phyloP scores from a whole-genome alignment of 1,140 invertebrate genomes.

The Sesamia nonagrioides region DNA sequence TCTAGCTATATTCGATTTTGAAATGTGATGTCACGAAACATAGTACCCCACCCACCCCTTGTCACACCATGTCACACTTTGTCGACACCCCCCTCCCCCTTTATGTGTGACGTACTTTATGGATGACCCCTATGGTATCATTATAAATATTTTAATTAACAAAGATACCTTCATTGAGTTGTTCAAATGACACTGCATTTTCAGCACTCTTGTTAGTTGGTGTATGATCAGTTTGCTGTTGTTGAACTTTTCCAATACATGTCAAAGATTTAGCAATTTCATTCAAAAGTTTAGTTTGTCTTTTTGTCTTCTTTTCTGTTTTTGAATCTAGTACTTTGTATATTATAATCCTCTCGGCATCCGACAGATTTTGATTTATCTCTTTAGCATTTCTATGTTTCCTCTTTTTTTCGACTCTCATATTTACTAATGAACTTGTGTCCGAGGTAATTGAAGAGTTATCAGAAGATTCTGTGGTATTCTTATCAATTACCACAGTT shows the following conservation, averaged over 20 bases:
- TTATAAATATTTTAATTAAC: not conserved
- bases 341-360: conserved; percentile 79
- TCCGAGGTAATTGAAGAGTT: conserved; percentile 62
- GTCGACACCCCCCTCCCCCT: no score
- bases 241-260: conserved; percentile 35
- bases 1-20: no score
- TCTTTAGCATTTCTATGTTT: conserved; percentile 39
- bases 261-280: conserved; percentile 52
- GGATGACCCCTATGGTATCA: no score
- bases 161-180: conserved; percentile 66
- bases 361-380: conserved; percentile 57
- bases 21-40: no score
- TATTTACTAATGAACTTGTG: conserved; percentile 67
- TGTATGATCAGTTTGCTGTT: conserved; percentile 15
- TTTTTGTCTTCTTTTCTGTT: conserved; percentile 61
- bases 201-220: conserved; percentile 24
- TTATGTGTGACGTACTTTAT: no score
- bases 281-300: conserved; percentile 53
- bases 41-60: no score
- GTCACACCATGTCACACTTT: no score
- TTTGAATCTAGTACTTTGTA: conserved; percentile 78
- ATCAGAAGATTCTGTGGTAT: conserved; percentile 59
- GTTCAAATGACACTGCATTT: conserved; percentile 59
- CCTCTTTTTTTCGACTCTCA: conserved; percentile 51
- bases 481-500: conserved; percentile 66